Evolutionary conservation across 2,797 vertebrate genomes (phyloP), one percentile per base, ranked within the genome.

Genomic region (Malacoraja senta): DNA sequence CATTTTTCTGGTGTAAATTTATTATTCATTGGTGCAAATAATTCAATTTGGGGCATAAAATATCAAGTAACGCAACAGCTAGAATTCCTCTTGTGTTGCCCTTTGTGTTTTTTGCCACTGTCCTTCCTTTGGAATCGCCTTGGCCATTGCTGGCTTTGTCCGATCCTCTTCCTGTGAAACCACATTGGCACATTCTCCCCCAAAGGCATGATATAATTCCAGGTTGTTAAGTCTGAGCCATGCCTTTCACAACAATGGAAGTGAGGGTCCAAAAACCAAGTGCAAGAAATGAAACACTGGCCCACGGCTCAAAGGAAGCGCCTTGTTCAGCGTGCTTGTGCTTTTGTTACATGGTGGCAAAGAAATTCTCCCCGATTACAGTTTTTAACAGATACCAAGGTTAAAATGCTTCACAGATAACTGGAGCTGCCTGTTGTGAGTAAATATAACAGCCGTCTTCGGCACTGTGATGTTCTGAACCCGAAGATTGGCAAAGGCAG

Each of bases 401-500:
- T 68, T 35, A 88, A 88, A 68, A 63, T 68, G n/a, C 84, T 68
- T n/a, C n/a, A 88, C 32, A 68, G 68, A 63, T 88, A 88, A 88
- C 84, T 68, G 84, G 63, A 68, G 35, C n/a, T 88, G 61, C 61
- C 63, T 8, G 21, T 86, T 68, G n/a, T 32, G 61, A 88, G 84
- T 65, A 68, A 88, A 88, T 32, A 86, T 86, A 86, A 86, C 63
- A 65, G 83, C 58, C 61, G 3, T 68, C 84, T 88, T 32, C 17
- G 32, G 21, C 32, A 32, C 68, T 3, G 84, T 65, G 84, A 88
- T 63, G 61, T 32, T 88, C 35, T 68, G 63, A 88, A 68, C 61
- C 84, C 35, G 84, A 38, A 88, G 84, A 63, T 68, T 88, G n/a
- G 63, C 10, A 2, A 68, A 88, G n/a, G 84, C 61, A 88, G 84